A percentile compares a stretch with the other conserved stretches of the same genome.
phyloP scores from a whole-genome alignment of 2,888 invertebrate species.

The Troilus luridus region DNA sequence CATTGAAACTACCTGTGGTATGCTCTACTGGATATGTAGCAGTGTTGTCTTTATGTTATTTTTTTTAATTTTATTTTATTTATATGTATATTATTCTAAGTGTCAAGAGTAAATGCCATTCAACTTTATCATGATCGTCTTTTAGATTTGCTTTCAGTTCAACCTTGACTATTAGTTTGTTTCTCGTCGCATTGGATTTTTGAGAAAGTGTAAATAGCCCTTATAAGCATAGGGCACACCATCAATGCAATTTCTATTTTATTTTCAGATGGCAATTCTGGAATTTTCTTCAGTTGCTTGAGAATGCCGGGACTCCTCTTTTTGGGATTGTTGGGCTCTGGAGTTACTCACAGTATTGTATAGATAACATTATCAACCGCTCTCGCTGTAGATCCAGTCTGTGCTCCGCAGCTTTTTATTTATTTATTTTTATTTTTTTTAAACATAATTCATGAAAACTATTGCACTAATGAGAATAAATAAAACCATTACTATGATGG shows the following conservation, averaged over 20 bases:
- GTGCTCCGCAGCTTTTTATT: constrained; percentile 42
- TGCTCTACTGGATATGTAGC: not conserved
- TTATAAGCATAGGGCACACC: constrained; percentile 2
- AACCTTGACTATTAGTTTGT: constrained; percentile 2
- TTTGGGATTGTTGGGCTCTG: constrained; percentile 58
- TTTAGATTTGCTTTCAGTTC: not conserved
- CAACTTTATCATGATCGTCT: not conserved
- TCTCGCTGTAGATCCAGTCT: constrained; percentile 50
- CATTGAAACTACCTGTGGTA: not conserved
- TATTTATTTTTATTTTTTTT: constrained; percentile 3
- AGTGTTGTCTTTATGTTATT: not conserved
- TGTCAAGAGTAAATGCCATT: not conserved
- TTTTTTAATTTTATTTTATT: not conserved
- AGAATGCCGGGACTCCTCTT: constrained; percentile 46
- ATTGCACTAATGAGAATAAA: not conserved
- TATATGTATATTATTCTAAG: not conserved
- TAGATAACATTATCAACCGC: constrained; percentile 46
- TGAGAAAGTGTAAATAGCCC: constrained; percentile 3
- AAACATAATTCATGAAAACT: not conserved
- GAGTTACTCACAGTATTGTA: constrained; percentile 59
- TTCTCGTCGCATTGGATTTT: not conserved
- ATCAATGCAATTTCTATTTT: constrained; percentile 51
- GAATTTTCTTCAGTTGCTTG: constrained; percentile 56
- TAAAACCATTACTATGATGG: not conserved
- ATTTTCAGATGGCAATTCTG: constrained; percentile 60